Evolutionary conservation across 53 echinoderm and acorn worm genomes (phyloP).

Genomic region (Crossaster papposus): DNA sequence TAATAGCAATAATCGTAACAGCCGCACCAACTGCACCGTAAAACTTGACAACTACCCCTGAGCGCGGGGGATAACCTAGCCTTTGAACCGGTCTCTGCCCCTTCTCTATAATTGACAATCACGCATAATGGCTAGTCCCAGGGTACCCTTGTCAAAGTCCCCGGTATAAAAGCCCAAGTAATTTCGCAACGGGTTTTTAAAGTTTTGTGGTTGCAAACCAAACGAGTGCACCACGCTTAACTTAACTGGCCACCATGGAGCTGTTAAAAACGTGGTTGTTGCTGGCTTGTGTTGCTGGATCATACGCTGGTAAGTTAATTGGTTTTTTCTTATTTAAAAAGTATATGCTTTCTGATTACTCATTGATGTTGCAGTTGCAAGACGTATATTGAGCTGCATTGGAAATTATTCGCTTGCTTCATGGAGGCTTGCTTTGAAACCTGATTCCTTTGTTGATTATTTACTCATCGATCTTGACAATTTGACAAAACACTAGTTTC

Average conservation of each 20-base stretch:
- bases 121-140: constrained; percentile 20
- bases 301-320: constrained; percentile 49
- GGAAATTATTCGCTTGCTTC: no score
- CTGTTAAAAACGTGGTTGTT: constrained; percentile 57
- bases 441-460: no score
- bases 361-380: no score
- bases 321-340: neutral
- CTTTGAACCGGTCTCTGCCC: constrained; percentile 28
- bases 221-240: neutral
- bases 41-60: neutral
- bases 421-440: no score
- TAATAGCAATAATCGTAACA: constrained; percentile 45
- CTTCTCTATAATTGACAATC: neutral
- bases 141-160: constrained; percentile 46
- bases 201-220: neutral
- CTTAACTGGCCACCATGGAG: constrained; percentile 62
- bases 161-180: constrained; percentile 40
- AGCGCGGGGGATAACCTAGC: constrained; percentile 40
- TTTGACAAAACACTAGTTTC: no score
- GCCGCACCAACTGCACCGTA: constrained; percentile 14
- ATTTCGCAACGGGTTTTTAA: constrained; percentile 24
- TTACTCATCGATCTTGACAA: no score
- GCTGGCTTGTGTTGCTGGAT: constrained; percentile 47
- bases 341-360: no score
- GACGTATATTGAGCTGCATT: no score